Evolutionary conservation across 1,140 invertebrate species (phyloP), one percentile per base, ranked within the genome.

Genomic region (Penaeus chinensis): DNA sequence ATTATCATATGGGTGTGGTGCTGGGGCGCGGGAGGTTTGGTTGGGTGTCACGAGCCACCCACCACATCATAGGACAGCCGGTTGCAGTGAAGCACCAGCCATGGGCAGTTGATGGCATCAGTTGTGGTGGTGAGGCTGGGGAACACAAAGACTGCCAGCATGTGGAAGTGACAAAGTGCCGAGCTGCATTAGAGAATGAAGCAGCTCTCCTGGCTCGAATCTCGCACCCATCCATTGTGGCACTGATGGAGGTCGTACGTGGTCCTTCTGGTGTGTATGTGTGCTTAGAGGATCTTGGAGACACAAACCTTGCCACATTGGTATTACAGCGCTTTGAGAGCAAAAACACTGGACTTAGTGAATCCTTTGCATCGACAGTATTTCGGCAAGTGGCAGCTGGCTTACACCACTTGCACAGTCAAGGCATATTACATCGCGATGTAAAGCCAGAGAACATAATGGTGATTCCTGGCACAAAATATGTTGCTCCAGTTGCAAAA

Each of bases 61-160:
- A 82, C 62, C n/a, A 19, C 22, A 62, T 82, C n/a, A 32, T 82
- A 11, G 80, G 80, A 37, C 62, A 42, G 32, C 62, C 27, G 22
- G 80, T 82, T 20, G 80, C 80, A n/a, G 80, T 82, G 37, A 82
- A 82, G 80, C 80, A 82, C 37, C 80, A 82, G 80, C 80, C 80
- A 22, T 82, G 80, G 80, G 80, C 80, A 32, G 80, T 82, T 19
- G 80, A 37, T 19, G 80, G 80, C 19, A 27, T 63, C 20, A 63
- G 60, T 18, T 82, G 80, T 82, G 80, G 80, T 16, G 80, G 80
- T 16, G 62, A 62, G 42, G 18, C 61, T 63, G 80, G 80, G 24
- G 13, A 82, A 65, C 80, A 82, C 32, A 37, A 37, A 32, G 80
- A 65, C 37, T 82, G 80, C 65, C 80, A 65, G 24, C 80, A 82